Percentiles rank a stretch among this genome's conserved stretches.
Conservation (phyloP, 2,888 invertebrate genomes). For the Scaptodrosophila latifasciaeformis region DNA sequence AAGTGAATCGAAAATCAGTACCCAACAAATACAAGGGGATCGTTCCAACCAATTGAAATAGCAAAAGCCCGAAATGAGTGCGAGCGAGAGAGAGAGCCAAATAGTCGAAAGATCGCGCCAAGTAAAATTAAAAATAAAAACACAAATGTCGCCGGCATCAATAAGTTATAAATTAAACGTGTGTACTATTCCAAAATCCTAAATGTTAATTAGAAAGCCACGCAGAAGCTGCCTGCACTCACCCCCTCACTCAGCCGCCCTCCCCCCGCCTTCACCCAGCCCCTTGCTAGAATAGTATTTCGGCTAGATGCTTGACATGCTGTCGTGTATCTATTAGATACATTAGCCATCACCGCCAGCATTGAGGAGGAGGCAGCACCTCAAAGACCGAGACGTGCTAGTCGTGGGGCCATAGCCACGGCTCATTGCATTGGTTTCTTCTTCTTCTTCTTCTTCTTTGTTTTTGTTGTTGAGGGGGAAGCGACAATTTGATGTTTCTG, state of each 20-base stretch:
- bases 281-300: not conserved
- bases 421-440: not conserved
- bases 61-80: constrained; percentile 3
- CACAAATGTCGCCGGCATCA: constrained; percentile 68
- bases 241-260: not conserved
- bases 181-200: constrained; percentile 64
- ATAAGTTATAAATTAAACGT: constrained; percentile 68
- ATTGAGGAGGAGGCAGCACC: not conserved
- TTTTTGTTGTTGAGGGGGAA: too few relatives aligned
- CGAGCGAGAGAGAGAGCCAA: constrained; percentile 2
- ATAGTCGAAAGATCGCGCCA: too few relatives aligned
- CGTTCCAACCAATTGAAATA: too few relatives aligned
- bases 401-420: not conserved
- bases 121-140: too few relatives aligned
- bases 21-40: too few relatives aligned
- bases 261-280: not conserved
- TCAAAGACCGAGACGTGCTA: constrained; percentile 1
- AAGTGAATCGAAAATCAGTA: constrained; percentile 46
- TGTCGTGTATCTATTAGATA: constrained; percentile 68
- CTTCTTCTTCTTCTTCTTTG: not conserved
- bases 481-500: constrained; percentile 48
- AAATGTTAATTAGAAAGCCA: constrained; percentile 67
- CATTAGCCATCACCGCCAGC: constrained; percentile 48
- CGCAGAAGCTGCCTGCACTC: constrained; percentile 28
- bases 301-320: constrained; percentile 44